Evolutionary conservation across 92 coral and sea anemone genomes (phyloP).

Genomic region (Nematostella vectensis): DNA sequence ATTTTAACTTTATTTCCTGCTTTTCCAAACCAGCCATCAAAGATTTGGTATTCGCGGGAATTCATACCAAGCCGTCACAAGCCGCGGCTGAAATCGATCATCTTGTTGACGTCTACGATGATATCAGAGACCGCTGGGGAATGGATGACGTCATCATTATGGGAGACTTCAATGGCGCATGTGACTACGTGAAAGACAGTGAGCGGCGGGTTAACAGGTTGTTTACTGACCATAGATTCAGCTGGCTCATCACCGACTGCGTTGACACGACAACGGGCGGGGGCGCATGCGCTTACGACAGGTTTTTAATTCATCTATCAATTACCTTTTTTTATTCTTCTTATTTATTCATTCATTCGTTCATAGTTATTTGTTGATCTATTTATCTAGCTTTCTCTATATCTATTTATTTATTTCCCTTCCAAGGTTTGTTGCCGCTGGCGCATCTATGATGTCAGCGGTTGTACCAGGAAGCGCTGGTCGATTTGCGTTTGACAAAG

Average conservation of each 20-base stretch:
- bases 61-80: constrained; percentile 74
- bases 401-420: no score
- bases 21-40: constrained; percentile 49
- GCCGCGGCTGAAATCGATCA: constrained; percentile 69
- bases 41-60: constrained; percentile 68
- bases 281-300: constrained; percentile 80
- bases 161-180: constrained; percentile 90
- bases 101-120: constrained; percentile 86
- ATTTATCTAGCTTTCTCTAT: no score
- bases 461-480: constrained; percentile 57
- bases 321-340: no score
- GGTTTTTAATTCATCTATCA: no score
- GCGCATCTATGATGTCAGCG: constrained; percentile 40
- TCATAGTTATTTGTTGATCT: no score
- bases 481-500: constrained; percentile 54
- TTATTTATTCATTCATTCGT: no score
- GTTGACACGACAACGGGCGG: constrained; percentile 78
- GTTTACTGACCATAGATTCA: constrained; percentile 74
- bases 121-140: constrained; percentile 48
- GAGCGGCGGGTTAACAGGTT: constrained; percentile 75
- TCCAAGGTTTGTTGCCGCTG: constrained; percentile 73
- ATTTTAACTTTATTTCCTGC: no score
- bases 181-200: constrained; percentile 65
- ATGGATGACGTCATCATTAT: constrained; percentile 75
- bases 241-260: constrained; percentile 83